phyloP scores from a whole-genome alignment of 2,113 vertebrate species.

The Tinamus guttatus region DNA sequence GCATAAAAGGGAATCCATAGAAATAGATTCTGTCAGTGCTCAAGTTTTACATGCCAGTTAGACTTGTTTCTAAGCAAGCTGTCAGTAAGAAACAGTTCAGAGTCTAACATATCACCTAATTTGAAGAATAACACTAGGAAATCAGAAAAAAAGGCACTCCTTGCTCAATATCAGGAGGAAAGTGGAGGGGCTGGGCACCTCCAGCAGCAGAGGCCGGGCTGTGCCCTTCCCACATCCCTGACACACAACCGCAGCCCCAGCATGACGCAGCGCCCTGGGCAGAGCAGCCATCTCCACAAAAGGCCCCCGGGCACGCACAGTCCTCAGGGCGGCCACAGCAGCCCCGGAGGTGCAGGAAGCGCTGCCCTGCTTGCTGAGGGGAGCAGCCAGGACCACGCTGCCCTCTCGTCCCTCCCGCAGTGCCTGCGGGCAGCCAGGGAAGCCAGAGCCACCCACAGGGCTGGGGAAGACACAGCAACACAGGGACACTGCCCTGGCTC shows the following conservation, averaged over 20 bases:
- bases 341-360: fast-evolving
- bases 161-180: background rate
- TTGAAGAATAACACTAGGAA: background rate
- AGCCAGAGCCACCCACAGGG: no score
- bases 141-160: background rate
- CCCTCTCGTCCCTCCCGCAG: no score
- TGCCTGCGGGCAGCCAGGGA: no score
- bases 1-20: fast-evolving
- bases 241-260: no score
- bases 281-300: fast-evolving
- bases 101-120: background rate
- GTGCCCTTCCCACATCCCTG: no score
- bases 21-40: background rate
- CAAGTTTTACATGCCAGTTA: fast-evolving
- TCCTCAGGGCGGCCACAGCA: fast-evolving
- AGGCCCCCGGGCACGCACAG: fast-evolving
- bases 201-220: no score
- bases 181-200: background rate
- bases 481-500: no score
- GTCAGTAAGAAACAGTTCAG: background rate
- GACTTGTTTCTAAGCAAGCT: background rate
- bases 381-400: no score
- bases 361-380: fast-evolving
- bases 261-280: fast-evolving
- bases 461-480: no score